These are phyloP conservation scores for Scophthalmus maximus DNA, from an alignment of 2,113 vertebrate genomes.

Conservation along the genomic window DNA sequence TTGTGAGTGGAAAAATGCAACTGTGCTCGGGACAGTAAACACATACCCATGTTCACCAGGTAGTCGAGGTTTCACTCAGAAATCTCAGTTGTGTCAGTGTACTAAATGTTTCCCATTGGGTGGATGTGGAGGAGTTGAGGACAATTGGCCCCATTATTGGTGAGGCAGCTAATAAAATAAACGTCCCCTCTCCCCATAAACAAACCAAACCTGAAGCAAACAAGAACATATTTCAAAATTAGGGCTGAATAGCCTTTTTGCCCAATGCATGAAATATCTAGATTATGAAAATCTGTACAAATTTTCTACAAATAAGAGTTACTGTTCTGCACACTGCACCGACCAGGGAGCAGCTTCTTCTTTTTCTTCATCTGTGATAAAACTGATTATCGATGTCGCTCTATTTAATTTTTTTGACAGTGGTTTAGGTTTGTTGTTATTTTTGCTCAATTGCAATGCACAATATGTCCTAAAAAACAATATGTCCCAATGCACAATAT, in stretches of 20 bases:
- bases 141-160: not conserved
- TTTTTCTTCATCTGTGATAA: too few relatives aligned
- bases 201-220: too few relatives aligned
- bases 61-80: not conserved
- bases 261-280: too few relatives aligned
- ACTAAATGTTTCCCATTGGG: not conserved
- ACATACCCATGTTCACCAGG: not conserved
- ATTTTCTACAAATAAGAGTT: too few relatives aligned
- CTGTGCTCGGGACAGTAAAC: not conserved
- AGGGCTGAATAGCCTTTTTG: too few relatives aligned
- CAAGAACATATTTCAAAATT: too few relatives aligned
- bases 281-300: too few relatives aligned
- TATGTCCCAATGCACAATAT: not conserved
- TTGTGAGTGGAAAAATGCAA: constrained; percentile 9
- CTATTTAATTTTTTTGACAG: not conserved
- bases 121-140: not conserved
- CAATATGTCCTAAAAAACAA: not conserved
- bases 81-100: not conserved
- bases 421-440: not conserved
- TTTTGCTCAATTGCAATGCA: not conserved
- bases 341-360: too few relatives aligned
- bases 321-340: too few relatives aligned
- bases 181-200: not conserved
- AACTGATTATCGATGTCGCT: too few relatives aligned
- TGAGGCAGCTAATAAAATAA: not conserved